Conservation (phyloP, 2,797 vertebrate species). For the Hemitrygon akajei region DNA sequence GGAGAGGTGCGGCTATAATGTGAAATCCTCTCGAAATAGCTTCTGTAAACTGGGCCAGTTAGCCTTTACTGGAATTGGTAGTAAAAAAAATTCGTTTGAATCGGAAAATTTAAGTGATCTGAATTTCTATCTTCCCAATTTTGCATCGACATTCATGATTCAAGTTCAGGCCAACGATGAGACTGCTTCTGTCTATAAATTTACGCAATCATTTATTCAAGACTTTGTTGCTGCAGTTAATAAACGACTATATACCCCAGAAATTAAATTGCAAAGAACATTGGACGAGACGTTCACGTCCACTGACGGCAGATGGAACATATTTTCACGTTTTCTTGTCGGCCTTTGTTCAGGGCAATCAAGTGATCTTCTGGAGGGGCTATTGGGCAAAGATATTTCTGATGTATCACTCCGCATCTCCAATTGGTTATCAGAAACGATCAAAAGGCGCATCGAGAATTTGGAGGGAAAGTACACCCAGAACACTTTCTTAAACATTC, state of each 20-base stretch:
- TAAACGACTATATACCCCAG: neutral
- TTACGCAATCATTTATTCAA: too few relatives aligned
- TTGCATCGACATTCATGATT: too few relatives aligned
- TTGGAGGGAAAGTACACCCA: neutral
- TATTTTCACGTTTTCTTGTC: neutral
- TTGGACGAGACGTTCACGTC: neutral
- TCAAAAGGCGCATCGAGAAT: neutral
- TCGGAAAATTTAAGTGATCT: too few relatives aligned
- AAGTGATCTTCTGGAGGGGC: neutral
- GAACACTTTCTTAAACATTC: neutral
- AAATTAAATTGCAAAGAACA: neutral
- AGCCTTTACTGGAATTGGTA: neutral
- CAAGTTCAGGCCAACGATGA: too few relatives aligned
- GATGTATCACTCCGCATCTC: neutral
- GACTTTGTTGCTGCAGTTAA: too few relatives aligned
- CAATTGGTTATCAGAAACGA: neutral
- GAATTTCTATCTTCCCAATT: too few relatives aligned
- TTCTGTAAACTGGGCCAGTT: neutral
- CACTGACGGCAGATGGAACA: neutral
- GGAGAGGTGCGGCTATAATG: fast-evolving
- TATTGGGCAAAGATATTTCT: neutral
- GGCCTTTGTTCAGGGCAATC: neutral
- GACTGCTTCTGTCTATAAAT: too few relatives aligned
- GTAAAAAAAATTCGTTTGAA: too few relatives aligned
- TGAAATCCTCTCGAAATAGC: too few relatives aligned